A percentile compares a stretch with the other conserved stretches of the same genome.
Conservation (phyloP, 2,888 invertebrate genomes). For the Cosmia trapezina region DNA sequence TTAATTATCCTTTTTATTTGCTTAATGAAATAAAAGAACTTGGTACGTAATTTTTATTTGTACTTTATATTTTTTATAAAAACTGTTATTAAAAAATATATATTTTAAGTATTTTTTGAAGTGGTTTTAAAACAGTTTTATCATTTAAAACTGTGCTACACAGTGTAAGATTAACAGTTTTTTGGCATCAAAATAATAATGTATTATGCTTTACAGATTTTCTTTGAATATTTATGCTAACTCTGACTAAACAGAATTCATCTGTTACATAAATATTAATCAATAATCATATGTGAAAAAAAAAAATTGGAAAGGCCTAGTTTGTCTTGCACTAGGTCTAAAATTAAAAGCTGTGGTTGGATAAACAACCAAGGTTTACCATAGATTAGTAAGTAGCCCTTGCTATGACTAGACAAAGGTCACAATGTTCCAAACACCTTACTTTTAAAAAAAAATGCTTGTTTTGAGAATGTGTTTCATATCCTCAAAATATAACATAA, state of each 20-base stretch:
- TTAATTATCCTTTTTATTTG: no score
- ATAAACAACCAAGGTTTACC: not conserved
- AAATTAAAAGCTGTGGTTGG: not conserved
- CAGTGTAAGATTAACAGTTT: not conserved
- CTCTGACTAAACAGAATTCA: not conserved
- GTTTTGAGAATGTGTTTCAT: not conserved
- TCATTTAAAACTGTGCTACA: no score
- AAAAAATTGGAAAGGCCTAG: no score
- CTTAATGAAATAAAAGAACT: no score
- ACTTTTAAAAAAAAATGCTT: not conserved
- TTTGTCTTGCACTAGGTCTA: not conserved
- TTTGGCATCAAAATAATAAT: not conserved
- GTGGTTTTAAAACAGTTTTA: no score
- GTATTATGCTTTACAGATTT: not conserved
- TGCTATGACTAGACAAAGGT: not conserved
- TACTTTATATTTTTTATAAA: no score
- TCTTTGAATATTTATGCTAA: not conserved
- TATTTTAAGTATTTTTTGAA: no score
- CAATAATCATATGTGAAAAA: no score
- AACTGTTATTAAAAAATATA: no score
- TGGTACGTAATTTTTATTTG: no score
- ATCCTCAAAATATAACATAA: not conserved
- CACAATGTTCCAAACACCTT: not conserved
- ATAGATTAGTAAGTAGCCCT: not conserved
- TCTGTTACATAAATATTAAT: no score